Evolutionary conservation across 2,797 vertebrate genomes (phyloP).

Genomic region (Enteromius anoplus): DNA sequence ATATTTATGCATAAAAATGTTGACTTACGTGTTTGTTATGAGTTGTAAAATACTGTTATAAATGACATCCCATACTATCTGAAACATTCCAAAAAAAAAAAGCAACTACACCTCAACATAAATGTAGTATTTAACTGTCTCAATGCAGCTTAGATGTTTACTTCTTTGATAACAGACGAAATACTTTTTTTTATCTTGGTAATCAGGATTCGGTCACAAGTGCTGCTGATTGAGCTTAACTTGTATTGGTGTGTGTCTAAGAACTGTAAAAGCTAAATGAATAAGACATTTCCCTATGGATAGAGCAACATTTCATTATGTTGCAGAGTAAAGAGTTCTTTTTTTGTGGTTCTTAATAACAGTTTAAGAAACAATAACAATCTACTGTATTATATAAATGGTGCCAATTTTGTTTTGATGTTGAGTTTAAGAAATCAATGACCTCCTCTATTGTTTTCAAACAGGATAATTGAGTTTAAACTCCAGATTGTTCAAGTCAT

Average conservation of each 20-base stretch:
- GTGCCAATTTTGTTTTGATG: neutral
- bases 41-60: no score
- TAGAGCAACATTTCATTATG: neutral
- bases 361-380: neutral
- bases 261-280: neutral
- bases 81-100: no score
- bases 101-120: neutral
- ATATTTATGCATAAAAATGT: no score
- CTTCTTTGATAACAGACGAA: neutral
- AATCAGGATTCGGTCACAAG: neutral
- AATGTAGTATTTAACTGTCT: neutral
- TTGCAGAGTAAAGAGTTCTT: neutral
- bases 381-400: slow-evolving; percentile 5
- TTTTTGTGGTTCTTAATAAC: neutral
- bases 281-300: neutral
- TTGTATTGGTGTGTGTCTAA: neutral
- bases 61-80: no score
- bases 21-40: no score
- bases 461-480: slow-evolving; percentile 9
- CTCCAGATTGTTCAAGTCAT: neutral
- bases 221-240: neutral
- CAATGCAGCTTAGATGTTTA: neutral
- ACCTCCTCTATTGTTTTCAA: neutral
- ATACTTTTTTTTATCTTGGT: neutral
- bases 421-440: neutral